These are phyloP conservation scores for Chrysolina oricalcia DNA, from an alignment of 2,888 invertebrate genomes.

Conservation along the genomic window DNA sequence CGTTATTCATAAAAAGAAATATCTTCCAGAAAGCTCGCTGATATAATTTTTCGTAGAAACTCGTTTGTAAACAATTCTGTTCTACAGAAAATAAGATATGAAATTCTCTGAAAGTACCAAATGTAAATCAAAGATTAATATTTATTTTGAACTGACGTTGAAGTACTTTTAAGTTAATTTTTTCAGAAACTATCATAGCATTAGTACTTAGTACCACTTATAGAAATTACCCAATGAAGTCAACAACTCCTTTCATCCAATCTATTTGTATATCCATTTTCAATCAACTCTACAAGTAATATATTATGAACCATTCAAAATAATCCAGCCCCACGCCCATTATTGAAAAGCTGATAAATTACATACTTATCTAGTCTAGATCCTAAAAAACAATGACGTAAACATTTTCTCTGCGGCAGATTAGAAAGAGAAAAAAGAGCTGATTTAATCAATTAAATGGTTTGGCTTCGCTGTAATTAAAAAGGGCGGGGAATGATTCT, in stretches of 20 bases:
- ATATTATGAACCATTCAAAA: background rate
- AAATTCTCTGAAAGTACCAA: no score
- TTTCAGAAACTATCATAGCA: no score
- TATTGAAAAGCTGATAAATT: constrained; percentile 10
- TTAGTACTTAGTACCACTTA: background rate
- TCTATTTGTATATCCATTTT: background rate
- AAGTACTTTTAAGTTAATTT: no score
- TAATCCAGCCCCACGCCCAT: background rate
- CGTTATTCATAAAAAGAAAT: no score
- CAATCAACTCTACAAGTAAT: background rate
- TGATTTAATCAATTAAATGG: constrained; percentile 41
- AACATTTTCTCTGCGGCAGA: constrained; percentile 22
- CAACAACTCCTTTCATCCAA: background rate
- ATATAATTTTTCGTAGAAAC: no score
- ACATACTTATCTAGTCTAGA: constrained; percentile 22
- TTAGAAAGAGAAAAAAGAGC: constrained; percentile 32
- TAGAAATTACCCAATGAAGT: background rate
- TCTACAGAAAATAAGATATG: no score
- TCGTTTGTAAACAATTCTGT: no score
- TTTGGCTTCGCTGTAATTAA: constrained; percentile 32
- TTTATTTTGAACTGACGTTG: no score
- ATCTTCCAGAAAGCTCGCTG: no score
- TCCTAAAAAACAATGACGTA: constrained; percentile 27
- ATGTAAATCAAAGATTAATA: no score
- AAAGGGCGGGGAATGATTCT: constrained; percentile 33